Evolutionary conservation across 2,113 vertebrate genomes (phyloP).

Genomic region (Stictonetta naevosa): DNA sequence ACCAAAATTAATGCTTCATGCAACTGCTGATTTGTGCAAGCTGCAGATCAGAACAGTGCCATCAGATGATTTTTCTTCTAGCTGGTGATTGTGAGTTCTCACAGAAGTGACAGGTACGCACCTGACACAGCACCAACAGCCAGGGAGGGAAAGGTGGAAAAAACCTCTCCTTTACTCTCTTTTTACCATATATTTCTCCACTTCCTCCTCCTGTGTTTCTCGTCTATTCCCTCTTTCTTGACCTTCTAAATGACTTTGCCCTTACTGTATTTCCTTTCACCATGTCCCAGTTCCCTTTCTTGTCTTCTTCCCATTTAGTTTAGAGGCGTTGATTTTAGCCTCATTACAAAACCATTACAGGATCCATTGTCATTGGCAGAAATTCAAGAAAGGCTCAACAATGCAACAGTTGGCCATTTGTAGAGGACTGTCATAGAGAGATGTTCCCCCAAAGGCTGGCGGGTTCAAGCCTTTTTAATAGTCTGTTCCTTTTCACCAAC

Average conservation of each 20-base stretch:
- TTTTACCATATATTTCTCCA: background rate
- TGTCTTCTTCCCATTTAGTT: background rate
- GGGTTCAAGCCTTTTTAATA: background rate
- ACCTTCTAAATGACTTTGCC: background rate
- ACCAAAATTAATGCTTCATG: background rate
- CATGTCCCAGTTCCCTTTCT: background rate
- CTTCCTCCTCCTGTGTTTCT: background rate
- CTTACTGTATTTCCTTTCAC: background rate
- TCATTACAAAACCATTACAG: background rate
- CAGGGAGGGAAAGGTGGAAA: background rate
- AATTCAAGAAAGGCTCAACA: constrained; percentile 10
- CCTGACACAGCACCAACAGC: background rate
- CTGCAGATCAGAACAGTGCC: background rate
- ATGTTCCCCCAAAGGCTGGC: background rate
- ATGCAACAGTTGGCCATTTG: background rate
- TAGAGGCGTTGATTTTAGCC: constrained; percentile 24
- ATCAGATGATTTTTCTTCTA: background rate
- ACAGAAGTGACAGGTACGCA: background rate
- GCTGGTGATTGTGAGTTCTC: background rate
- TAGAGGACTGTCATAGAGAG: background rate
- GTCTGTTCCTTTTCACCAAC: background rate
- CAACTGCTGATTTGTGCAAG: background rate
- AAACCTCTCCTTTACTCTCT: background rate
- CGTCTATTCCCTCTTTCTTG: background rate
- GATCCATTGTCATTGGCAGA: background rate